Base-by-base conservation (phyloP, 2,797 vertebrate genomes). In the Glyptemys insculpta region DNA sequence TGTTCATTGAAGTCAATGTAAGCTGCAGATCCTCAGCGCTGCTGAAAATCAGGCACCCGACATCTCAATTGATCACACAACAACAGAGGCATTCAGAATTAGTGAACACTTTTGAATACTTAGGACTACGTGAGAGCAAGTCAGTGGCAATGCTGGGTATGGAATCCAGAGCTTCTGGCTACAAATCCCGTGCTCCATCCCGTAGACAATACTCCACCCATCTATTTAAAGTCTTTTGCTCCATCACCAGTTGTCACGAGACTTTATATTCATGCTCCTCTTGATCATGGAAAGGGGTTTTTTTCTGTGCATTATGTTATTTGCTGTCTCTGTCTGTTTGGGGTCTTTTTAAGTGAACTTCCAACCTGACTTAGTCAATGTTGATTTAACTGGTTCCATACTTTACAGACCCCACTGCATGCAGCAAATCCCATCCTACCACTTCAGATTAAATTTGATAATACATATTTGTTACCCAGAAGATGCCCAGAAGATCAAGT, bases 291-390 rank as follows among this genome's bases (percentile, higher is more conserved):
- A 78, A 49, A 47, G 27, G 27, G 1, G 2, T 41, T 25, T 25
- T 27, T 44, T 44, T 4, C 47, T 44, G 4, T 47, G 44, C 25
- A 49, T 78, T 78, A 78, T 47, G 29, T 31, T 78, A 49, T 47
- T 47, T 78, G 27, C 27, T 31, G 15, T 8, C 1, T 25, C 59
- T 18, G 74, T 5, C 27, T 87, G 5, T 37, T 15, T 0, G 65
- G 72, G 47, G n/a, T 3, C 0, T 0, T 84, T 1, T 3, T 15
- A 16, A 41, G 9, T 5, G 21, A 47, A 52, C 0, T 0, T 4
- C 31, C 12, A 50, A 53, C 34, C 72, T 5, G 44, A 10, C 44
- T 1, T 23, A 4, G 68, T 74, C 68, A 44, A 15, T 19, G 6
- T 2, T 85, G 50, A 4, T 3, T 37, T 78, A 25, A 72, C 62